A percentile compares a stretch with the other conserved stretches of the same genome.
Evolutionary conservation across 2,797 vertebrate species (phyloP).

Genomic region (Helarctos malayanus): DNA sequence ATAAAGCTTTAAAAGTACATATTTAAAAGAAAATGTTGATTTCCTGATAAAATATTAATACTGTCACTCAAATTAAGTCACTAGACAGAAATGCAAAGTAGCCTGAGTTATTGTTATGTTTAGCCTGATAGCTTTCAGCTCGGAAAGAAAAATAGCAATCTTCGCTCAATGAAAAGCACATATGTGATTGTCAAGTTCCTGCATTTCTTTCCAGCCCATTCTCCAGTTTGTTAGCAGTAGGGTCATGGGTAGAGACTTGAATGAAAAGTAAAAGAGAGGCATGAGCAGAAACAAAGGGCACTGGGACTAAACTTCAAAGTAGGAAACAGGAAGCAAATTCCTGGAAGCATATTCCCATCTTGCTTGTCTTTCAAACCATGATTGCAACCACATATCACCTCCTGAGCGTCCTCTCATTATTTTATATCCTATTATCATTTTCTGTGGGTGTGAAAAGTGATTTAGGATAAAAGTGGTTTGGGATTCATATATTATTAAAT

Average conservation of each 20-base stretch:
- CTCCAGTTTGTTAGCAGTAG: not conserved
- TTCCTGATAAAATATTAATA: slow-evolving; percentile 79
- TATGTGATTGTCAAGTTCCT: not conserved
- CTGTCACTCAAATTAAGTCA: slow-evolving; percentile 70
- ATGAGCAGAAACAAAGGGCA: not conserved
- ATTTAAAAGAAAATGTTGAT: slow-evolving; percentile 75
- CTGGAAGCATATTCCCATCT: not conserved
- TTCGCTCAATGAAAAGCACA: not conserved
- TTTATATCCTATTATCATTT: slow-evolving; percentile 45
- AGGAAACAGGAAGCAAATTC: not conserved
- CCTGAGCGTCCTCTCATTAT: not conserved
- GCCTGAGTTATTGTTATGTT: slow-evolving; percentile 31
- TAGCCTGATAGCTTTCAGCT: slow-evolving; percentile 35
- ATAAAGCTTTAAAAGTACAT: slow-evolving; percentile 66
- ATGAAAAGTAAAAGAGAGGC: not conserved
- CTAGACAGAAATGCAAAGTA: slow-evolving; percentile 71
- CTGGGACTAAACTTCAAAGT: not conserved
- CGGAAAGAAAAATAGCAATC: not conserved
- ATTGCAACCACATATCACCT: not conserved
- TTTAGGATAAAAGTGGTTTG: slow-evolving; percentile 44
- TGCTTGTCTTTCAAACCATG: not conserved
- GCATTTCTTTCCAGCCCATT: not conserved
- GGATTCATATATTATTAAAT: slow-evolving; percentile 68
- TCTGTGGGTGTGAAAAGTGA: not conserved
- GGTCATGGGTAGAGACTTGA: not conserved